phyloP scores from a whole-genome alignment of 2,113 vertebrate species.

The Oncorhynchus kisutch region DNA sequence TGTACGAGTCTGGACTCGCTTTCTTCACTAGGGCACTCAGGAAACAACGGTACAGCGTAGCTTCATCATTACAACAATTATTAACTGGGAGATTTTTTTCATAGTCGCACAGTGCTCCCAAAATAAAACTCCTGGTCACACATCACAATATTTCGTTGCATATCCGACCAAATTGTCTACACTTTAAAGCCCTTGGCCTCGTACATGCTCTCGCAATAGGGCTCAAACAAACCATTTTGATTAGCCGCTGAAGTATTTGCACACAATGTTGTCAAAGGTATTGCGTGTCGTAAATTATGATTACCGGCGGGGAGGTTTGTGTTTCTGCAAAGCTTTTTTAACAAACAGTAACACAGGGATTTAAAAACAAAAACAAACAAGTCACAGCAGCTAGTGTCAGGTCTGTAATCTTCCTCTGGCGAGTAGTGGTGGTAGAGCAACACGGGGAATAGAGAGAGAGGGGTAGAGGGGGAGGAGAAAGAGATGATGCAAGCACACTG shows the following conservation, averaged over 20 bases:
- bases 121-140: too few relatives aligned
- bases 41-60: too few relatives aligned
- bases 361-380: constrained; percentile 39
- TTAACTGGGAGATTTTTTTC: too few relatives aligned
- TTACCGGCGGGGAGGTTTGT: neutral
- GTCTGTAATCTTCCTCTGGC: constrained; percentile 39
- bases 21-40: too few relatives aligned
- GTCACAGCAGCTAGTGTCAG: constrained; percentile 29
- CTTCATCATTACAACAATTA: too few relatives aligned
- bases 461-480: neutral
- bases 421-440: constrained; percentile 11
- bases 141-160: too few relatives aligned
- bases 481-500: neutral
- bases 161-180: too few relatives aligned
- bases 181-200: too few relatives aligned
- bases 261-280: constrained; percentile 32
- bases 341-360: constrained; percentile 15
- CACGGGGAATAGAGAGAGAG: neutral
- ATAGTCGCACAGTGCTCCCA: too few relatives aligned
- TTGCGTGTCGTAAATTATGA: neutral
- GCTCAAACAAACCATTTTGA: constrained; percentile 27
- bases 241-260: constrained; percentile 37
- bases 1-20: too few relatives aligned
- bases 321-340: constrained; percentile 1
- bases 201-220: too few relatives aligned